phyloP scores from a whole-genome alignment of 2,797 vertebrate species.

The Columba guinea region DNA sequence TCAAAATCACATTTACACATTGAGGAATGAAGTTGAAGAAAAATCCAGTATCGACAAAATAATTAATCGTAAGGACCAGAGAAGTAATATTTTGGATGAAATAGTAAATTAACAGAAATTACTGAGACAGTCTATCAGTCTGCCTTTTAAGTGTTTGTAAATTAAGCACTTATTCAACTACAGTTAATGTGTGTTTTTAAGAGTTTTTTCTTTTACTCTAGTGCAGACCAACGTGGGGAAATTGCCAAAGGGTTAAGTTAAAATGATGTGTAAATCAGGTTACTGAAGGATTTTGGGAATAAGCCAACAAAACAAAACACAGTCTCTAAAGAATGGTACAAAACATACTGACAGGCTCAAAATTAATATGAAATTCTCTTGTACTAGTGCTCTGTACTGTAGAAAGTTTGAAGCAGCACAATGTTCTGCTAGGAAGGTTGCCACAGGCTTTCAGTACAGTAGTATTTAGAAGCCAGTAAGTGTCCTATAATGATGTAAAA shows the following conservation, averaged over 20 bases:
- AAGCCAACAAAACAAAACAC: rapidly evolving
- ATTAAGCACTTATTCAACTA: not conserved
- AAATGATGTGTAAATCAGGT: not conserved
- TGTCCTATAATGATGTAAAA: not conserved
- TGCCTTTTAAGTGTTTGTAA: not conserved
- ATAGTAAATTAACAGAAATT: not conserved
- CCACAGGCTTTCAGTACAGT: not conserved
- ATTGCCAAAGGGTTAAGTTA: not conserved
- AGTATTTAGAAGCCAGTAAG: not conserved
- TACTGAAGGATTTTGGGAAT: not conserved
- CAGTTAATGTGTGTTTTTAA: not conserved
- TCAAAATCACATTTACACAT: not conserved
- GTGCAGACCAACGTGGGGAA: not conserved
- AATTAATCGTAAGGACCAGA: not conserved
- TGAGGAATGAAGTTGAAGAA: not conserved
- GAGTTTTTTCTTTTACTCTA: not conserved
- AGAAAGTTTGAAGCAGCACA: not conserved
- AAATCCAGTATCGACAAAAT: not conserved
- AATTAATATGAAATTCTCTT: not conserved
- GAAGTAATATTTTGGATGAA: not conserved
- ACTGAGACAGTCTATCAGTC: not conserved
- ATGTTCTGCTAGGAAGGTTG: not conserved
- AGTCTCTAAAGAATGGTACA: not conserved
- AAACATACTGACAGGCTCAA: not conserved
- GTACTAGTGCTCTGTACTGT: not conserved